Base-by-base conservation (phyloP, 2,888 invertebrate genomes). In the Geotrupes spiniger region DNA sequence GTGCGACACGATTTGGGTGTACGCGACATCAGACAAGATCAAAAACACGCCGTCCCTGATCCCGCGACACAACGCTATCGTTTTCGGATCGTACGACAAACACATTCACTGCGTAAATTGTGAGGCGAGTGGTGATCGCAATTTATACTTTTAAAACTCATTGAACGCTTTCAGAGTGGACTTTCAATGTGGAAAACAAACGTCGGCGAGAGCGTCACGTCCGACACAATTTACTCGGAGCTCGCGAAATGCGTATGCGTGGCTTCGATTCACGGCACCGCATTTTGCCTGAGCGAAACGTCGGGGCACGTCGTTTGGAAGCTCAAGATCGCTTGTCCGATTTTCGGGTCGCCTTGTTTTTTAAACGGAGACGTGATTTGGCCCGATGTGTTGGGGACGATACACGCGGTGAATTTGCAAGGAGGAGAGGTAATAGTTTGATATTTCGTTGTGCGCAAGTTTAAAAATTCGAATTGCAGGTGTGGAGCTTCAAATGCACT, bases 31-130 rank as follows among this genome's bases (percentile, higher is more conserved):
- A 1, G 78, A 78, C 31, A 78, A 80, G 71, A 78, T 90, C 9
- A 89, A 89, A 72, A 82, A 84, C 64, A 77, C 78, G 15, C 79
- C 82, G 3, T 59, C 72, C 52, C 61, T 74, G 39, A 74, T 76
- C 53, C 57, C 59, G 25, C 42, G 62, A 9, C 66, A 67, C 12
- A 74, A 73, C 21, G 60, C 71, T 9, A 66, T 87, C 15, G 80
- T 82, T 61, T 74, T 87, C 61, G 89, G 88, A 16, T 82, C 87
- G 1, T 89, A 90, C 64, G 88, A 89, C 65, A 81, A 81, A 45
- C 66, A 74, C 57, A 62, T 88, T 2, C 81, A 85, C 63, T 81
- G 81, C 54, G 66, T 87, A 43, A 71, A 77, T 63, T 54, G 72
- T 33, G 51, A 70, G 73, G 86, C 84, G 73, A 61, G 66, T 60